Conservation (phyloP, 2,888 invertebrate species). For the Drosophila kambysellisi region DNA sequence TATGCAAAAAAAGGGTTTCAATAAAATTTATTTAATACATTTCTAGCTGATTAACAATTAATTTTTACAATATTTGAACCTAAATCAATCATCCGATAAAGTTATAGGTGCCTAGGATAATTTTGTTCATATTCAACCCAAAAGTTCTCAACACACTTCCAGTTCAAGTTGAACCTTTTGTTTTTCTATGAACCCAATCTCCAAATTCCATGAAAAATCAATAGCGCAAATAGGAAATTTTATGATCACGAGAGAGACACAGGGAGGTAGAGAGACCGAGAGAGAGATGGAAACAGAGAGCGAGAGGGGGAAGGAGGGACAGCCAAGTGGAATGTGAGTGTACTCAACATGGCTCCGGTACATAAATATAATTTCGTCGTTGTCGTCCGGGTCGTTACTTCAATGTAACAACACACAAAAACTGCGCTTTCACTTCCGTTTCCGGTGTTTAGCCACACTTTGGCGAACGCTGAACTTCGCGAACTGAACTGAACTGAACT, state of each 20-base stretch:
- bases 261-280: neutral
- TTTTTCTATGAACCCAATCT: neutral
- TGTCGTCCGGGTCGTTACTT: slow-evolving; percentile 62
- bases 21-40: slow-evolving; percentile 17
- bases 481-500: slow-evolving; percentile 13
- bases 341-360: slow-evolving; percentile 40
- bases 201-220: slow-evolving; percentile 34
- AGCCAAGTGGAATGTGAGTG: neutral
- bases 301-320: neutral
- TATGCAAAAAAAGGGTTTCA: neutral
- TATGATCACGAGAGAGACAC: neutral
- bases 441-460: slow-evolving; percentile 76
- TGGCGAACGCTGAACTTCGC: slow-evolving; percentile 51
- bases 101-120: neutral
- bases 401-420: slow-evolving; percentile 66
- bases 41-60: slow-evolving; percentile 13
- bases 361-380: slow-evolving; percentile 70
- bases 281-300: neutral
- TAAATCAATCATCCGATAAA: slow-evolving; percentile 6
- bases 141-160: neutral
- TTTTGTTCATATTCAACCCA: neutral
- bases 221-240: slow-evolving; percentile 21
- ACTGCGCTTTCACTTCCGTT: slow-evolving; percentile 76
- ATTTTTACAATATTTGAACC: neutral
- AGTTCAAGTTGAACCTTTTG: neutral